phyloP scores from a whole-genome alignment of 2,888 invertebrate species.

The Parasteatoda lunata region DNA sequence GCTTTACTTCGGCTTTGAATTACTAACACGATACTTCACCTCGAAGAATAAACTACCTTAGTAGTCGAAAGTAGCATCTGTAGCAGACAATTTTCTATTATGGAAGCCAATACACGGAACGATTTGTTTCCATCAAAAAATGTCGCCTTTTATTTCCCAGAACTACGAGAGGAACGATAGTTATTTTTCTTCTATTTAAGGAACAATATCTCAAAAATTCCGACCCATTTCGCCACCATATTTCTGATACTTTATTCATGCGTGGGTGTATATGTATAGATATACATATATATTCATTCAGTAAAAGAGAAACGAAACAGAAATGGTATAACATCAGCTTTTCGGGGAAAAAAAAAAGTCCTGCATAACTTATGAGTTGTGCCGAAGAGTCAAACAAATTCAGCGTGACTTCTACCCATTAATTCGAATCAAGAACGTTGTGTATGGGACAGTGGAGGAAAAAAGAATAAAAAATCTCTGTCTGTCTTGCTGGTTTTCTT shows the following conservation, averaged over 20 bases:
- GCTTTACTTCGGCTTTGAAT: no score
- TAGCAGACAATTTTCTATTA: neutral
- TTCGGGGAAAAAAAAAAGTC: neutral
- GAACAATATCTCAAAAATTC: neutral
- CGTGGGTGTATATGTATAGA: neutral
- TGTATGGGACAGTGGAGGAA: neutral
- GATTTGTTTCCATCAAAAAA: neutral
- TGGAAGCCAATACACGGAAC: neutral
- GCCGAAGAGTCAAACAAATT: conserved; percentile 33
- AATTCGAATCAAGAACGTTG: conserved; percentile 5
- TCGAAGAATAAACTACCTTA: no score
- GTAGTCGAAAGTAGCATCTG: no score
- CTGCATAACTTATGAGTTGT: conserved; percentile 36
- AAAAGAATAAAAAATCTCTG: neutral
- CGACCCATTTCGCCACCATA: neutral
- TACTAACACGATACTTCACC: no score
- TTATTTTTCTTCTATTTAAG: neutral
- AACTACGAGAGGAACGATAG: neutral
- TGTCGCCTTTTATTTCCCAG: neutral
- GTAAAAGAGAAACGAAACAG: neutral
- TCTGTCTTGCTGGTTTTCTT: neutral
- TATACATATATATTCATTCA: no score
- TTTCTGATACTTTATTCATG: conserved; percentile 1
- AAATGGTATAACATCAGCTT: neutral
- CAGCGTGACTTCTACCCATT: conserved; percentile 44